A percentile compares a stretch with the other conserved stretches of the same genome.
phyloP scores from a whole-genome alignment of 2,113 vertebrate genomes.

The Podiceps cristatus region DNA sequence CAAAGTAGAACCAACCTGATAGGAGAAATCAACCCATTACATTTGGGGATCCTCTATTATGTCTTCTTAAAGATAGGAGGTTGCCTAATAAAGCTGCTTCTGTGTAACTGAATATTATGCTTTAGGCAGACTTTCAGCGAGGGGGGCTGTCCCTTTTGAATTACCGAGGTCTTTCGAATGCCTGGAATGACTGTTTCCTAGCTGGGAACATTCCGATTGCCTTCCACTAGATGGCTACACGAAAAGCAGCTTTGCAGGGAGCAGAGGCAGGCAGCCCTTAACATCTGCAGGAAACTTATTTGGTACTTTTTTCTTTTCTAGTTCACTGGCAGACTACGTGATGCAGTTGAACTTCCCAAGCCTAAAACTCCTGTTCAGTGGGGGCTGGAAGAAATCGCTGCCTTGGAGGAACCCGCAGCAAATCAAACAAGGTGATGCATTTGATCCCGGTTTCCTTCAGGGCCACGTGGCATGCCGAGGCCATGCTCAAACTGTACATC shows the following conservation, averaged over 20 bases:
- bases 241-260: background rate
- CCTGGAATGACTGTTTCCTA: background rate
- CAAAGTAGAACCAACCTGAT: background rate
- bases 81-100: background rate
- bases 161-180: background rate
- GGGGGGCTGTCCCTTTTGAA: background rate
- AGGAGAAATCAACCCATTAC: background rate
- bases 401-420: background rate
- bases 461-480: fast-evolving
- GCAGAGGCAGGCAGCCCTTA: background rate
- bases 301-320: too few relatives aligned
- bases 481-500: fast-evolving
- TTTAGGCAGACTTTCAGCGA: background rate
- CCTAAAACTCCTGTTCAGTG: background rate
- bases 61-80: background rate
- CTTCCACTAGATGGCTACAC: constrained; percentile 64
- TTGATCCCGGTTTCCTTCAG: background rate
- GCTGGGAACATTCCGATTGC: background rate
- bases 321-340: background rate
- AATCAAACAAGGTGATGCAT: background rate
- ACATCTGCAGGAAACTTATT: background rate
- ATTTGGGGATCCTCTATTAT: background rate
- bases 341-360: background rate
- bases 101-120: background rate
- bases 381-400: background rate